Conservation (phyloP, 92 coral and sea anemone genomes). For the Epizoanthus rinbou region DNA sequence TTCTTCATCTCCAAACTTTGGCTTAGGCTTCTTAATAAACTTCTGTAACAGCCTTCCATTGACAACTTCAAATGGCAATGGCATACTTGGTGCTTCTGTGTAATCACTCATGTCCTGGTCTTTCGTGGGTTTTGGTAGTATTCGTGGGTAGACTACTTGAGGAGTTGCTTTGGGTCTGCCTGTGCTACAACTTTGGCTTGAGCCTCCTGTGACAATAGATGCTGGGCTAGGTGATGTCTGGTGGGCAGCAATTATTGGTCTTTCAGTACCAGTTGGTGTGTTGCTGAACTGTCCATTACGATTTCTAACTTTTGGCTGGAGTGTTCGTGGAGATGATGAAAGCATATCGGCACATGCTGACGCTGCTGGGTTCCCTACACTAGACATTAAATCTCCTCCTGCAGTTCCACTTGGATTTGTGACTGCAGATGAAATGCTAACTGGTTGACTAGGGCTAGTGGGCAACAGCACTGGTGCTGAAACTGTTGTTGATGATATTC, state of each 20-base stretch:
- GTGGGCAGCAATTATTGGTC: not conserved
- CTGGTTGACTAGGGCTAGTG: constrained; percentile 2
- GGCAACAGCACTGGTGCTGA: not conserved
- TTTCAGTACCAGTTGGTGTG: not conserved
- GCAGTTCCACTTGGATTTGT: not conserved
- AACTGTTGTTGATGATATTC: no score
- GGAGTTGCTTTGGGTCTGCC: not conserved
- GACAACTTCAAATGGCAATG: constrained; percentile 35
- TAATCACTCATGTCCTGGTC: not conserved
- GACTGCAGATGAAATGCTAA: not conserved
- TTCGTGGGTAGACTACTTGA: constrained; percentile 25
- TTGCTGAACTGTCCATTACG: not conserved
- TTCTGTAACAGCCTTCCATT: constrained; percentile 19
- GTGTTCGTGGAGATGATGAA: no score
- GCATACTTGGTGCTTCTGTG: constrained; percentile 18
- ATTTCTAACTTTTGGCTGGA: no score
- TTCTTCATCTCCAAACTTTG: constrained; percentile 1
- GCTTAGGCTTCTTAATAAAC: constrained; percentile 21
- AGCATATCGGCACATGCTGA: no score
- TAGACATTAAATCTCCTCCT: not conserved
- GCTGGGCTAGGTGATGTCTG: not conserved
- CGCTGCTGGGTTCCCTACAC: not conserved
- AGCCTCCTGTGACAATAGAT: not conserved
- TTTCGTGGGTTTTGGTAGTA: constrained; percentile 25
- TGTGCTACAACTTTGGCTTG: constrained; percentile 1